A percentile compares a stretch with the other conserved stretches of the same genome.
phyloP scores from a whole-genome alignment of 2,888 invertebrate genomes.

The Schizotus pectinicornis region DNA sequence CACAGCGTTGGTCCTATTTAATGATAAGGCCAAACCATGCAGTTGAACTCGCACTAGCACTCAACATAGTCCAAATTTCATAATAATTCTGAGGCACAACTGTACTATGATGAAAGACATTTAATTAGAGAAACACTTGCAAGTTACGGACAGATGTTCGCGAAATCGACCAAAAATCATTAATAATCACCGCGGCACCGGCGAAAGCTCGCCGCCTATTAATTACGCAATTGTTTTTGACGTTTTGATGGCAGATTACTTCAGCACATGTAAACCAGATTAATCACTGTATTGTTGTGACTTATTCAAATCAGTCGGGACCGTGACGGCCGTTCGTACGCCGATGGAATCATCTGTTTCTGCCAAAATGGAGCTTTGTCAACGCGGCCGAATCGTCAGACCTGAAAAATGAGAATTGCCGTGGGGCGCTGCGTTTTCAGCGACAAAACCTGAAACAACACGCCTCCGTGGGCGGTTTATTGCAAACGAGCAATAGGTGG shows the following conservation, averaged over 20 bases:
- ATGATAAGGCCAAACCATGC: too few species aligned
- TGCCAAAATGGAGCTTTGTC: too few species aligned
- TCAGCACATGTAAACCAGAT: slow-evolving; percentile 10
- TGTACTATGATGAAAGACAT: slow-evolving; percentile 18
- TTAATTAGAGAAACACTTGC: slow-evolving; percentile 23
- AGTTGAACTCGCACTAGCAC: too few species aligned
- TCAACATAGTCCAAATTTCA: slow-evolving; percentile 18
- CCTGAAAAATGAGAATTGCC: too few species aligned
- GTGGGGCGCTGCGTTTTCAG: too few species aligned
- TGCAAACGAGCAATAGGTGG: too few species aligned
- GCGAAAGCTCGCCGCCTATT: neutral
- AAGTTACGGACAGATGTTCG: slow-evolving; percentile 10
- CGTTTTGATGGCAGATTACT: slow-evolving; percentile 11
- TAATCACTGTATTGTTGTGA: slow-evolving; percentile 9
- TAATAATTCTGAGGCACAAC: slow-evolving; percentile 9
- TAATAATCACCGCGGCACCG: neutral
- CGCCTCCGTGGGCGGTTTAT: too few species aligned
- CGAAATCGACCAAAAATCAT: slow-evolving; percentile 16
- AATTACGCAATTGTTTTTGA: slow-evolving; percentile 15
- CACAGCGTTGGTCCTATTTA: too few species aligned
- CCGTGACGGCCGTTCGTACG: too few species aligned
- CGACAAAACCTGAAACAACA: too few species aligned
- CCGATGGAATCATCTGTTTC: too few species aligned
- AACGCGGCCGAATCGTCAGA: too few species aligned
- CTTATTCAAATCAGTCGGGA: slow-evolving; percentile 3